phyloP scores from a whole-genome alignment of 2,797 vertebrate species.

The Lagorchestes hirsutus region DNA sequence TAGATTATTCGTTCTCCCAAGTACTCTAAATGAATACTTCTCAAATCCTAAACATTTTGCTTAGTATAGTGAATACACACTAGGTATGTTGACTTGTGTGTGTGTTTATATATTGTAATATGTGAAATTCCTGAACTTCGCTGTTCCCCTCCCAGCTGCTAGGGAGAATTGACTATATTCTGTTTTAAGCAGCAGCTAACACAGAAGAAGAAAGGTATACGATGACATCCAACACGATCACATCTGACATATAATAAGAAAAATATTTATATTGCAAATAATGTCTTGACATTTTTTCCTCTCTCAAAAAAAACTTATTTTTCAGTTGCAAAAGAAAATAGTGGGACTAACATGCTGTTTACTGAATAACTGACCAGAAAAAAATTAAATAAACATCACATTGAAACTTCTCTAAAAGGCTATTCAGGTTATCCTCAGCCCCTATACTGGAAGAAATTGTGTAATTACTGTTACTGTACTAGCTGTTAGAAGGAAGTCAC shows the following conservation, averaged over 20 bases:
- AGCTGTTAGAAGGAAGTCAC: constrained; percentile 4
- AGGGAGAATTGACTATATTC: not conserved
- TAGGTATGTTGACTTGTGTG: not conserved
- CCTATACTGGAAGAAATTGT: constrained; percentile 24
- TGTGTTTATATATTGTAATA: not conserved
- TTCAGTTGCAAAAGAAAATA: constrained; percentile 23
- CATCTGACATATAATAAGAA: not conserved
- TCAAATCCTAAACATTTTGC: not conserved
- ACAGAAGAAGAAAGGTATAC: not conserved
- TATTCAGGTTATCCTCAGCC: not conserved
- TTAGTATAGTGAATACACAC: not conserved
- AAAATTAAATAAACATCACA: not conserved
- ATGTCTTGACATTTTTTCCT: not conserved
- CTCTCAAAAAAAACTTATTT: not conserved
- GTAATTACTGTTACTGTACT: not conserved
- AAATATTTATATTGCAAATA: constrained; percentile 4
- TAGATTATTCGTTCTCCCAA: not conserved
- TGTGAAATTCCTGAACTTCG: not conserved
- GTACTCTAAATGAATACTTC: not conserved
- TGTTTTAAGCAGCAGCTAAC: not conserved
- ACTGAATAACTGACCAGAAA: constrained; percentile 33
- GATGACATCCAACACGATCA: not conserved
- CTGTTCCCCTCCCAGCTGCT: not conserved
- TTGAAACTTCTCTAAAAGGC: constrained; percentile 22
- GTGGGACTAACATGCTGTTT: not conserved